Conservation (phyloP, 2,888 invertebrate genomes). For the Sarcophaga rosellei region DNA sequence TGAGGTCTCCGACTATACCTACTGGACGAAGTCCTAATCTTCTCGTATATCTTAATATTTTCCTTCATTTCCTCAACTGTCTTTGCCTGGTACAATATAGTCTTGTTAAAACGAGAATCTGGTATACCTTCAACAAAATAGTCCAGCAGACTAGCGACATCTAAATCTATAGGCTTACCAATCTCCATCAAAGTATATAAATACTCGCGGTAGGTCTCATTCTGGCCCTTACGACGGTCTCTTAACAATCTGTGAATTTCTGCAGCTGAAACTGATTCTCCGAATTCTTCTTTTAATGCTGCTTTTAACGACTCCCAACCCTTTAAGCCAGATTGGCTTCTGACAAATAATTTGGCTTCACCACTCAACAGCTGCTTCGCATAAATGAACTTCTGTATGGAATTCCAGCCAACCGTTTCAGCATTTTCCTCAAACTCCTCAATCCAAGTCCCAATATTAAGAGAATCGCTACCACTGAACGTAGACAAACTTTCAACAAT, state of each 20-base stretch:
- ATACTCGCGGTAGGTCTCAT: conserved; percentile 46
- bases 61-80: conserved; percentile 57
- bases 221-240: conserved; percentile 17
- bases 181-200: conserved; percentile 51
- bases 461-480: conserved; percentile 33
- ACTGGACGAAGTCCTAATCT: conserved; percentile 7
- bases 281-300: not conserved
- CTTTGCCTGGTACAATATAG: conserved; percentile 47
- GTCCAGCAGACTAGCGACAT: conserved; percentile 55
- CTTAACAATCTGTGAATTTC: conserved; percentile 38
- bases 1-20: not conserved
- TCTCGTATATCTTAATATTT: conserved; percentile 55
- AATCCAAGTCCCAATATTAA: not conserved
- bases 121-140: conserved; percentile 59
- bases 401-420: conserved; percentile 48
- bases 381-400: conserved; percentile 58
- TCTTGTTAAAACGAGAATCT: conserved; percentile 50
- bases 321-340: conserved; percentile 43
- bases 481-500: conserved; percentile 34
- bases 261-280: conserved; percentile 16
- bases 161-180: conserved; percentile 31
- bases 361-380: conserved; percentile 59
- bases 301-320: conserved; percentile 14
- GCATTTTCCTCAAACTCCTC: conserved; percentile 62
- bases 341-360: conserved; percentile 60